Percentiles rank a stretch among this genome's conserved stretches.
phyloP scores from a whole-genome alignment of 2,113 vertebrate species.

The Myodes glareolus region DNA sequence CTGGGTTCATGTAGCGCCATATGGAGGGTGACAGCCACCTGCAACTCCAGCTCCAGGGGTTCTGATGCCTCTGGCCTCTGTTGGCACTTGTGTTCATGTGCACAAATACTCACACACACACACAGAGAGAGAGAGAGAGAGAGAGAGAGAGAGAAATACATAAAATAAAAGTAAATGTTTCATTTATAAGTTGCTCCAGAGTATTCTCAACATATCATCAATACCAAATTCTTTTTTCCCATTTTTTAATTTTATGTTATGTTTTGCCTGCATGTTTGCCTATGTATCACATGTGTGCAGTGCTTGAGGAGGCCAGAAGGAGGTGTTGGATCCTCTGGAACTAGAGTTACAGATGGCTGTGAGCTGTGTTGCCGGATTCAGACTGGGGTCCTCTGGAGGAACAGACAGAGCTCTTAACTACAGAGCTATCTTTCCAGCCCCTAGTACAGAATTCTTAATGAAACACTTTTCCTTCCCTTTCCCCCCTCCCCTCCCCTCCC shows the following conservation, averaged over 20 bases:
- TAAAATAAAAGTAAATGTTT: neutral
- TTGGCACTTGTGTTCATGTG: neutral
- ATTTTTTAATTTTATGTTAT: neutral
- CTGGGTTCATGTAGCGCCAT: neutral
- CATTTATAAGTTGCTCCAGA: neutral
- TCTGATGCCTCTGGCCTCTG: neutral
- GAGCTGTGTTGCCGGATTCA: neutral
- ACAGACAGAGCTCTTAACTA: neutral
- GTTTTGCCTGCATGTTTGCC: neutral
- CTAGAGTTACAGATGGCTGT: neutral
- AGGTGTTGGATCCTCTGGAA: neutral
- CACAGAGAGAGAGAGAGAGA: neutral
- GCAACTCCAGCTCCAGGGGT: neutral
- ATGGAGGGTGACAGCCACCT: neutral
- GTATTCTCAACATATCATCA: neutral
- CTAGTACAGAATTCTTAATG: neutral
- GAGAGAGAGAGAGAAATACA: neutral
- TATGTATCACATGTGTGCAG: neutral
- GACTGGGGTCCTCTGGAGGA: neutral
- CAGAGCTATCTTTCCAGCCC: neutral
- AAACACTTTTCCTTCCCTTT: neutral
- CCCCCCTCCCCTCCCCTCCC: neutral
- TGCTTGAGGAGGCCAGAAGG: neutral
- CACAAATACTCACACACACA: neutral
- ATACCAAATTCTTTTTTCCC: neutral